Base-by-base conservation (phyloP, 2,113 vertebrate species). In the Benitochromis conjunctus region DNA sequence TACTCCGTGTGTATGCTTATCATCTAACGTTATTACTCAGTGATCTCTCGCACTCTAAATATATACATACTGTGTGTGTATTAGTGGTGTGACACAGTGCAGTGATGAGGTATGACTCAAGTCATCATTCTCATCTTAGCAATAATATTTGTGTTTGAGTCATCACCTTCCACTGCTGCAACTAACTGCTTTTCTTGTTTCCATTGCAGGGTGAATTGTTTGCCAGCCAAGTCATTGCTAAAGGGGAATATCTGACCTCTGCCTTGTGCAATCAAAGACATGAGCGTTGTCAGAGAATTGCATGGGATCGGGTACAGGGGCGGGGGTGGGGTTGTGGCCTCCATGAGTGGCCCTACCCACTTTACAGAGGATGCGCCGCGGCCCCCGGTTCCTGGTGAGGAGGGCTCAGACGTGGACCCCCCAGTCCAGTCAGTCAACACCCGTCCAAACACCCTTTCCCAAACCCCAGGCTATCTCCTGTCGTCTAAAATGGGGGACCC, bases 351-450 rank as follows among this genome's bases (percentile, higher is more conserved):
- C 80, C 94, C 93, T 48, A 58, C 94, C 88, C 97, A 97, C 95
- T 99, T 99, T 95, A 98, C 97, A 1, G 98, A 99, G 95, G 98
- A 98, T 95, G 97, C 97, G 41, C 98, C 98, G 0, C 96, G 98
- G 64, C 98, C 99, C 81, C 98, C 98, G 0, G 98, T 99, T 89
- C 99, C 98, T 60, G 99, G 99, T 8, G 98, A 99, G 95, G 99
- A 99, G 93, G 98, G 98, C 36, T 91, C 94, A 62, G 91, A 92
- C 60, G 69, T 91, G 92, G 93, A 93, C 88, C 87, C 86, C 12
- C 92, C 89, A 92, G 83, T 96, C 96, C 95, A 95, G 96, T 69
- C 97, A 94, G 79, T 74, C 74, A 88, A 94, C 97, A 92, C 96
- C 86, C 94, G 95, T 91, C 88, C 93, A 10, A 93, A 91, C 82